A percentile compares a stretch with the other conserved stretches of the same genome.
These are phyloP conservation scores for Sterna hirundo DNA, from an alignment of 2,113 vertebrate species.

Conservation along the genomic window DNA sequence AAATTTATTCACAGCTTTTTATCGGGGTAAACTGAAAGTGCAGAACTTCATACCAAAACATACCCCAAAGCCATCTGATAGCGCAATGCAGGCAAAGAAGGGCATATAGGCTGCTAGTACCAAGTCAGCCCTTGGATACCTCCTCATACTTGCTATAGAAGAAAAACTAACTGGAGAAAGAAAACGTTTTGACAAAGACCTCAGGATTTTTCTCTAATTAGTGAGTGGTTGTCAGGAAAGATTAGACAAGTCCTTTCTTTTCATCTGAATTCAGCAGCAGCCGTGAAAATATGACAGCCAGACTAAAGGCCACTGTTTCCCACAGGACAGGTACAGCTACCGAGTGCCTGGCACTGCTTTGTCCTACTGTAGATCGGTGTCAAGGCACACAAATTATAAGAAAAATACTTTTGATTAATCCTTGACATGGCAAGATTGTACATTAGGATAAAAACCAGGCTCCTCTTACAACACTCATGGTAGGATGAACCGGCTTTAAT, in stretches of 20 bases:
- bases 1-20: not conserved
- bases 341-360: not conserved
- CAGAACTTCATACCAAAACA: not conserved
- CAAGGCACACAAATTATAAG: not conserved
- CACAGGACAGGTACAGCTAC: not conserved
- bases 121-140: not conserved
- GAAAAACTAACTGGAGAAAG: not conserved
- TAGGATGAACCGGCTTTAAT: not conserved
- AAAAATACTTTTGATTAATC: not conserved
- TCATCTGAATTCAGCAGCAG: not conserved
- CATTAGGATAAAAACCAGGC: not conserved
- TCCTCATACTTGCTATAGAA: not conserved
- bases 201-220: not conserved
- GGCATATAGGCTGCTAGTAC: not conserved
- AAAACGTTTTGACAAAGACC: not conserved
- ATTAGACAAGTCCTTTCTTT: not conserved
- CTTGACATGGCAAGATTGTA: not conserved
- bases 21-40: not conserved
- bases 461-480: not conserved
- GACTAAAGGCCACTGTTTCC: not conserved
- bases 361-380: rapidly evolving
- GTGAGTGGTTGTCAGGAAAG: not conserved
- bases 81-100: not conserved
- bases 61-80: not conserved
- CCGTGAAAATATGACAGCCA: not conserved